These are phyloP conservation scores for Myotis davidii DNA, from an alignment of 2,113 vertebrate species.

Conservation along the genomic window DNA sequence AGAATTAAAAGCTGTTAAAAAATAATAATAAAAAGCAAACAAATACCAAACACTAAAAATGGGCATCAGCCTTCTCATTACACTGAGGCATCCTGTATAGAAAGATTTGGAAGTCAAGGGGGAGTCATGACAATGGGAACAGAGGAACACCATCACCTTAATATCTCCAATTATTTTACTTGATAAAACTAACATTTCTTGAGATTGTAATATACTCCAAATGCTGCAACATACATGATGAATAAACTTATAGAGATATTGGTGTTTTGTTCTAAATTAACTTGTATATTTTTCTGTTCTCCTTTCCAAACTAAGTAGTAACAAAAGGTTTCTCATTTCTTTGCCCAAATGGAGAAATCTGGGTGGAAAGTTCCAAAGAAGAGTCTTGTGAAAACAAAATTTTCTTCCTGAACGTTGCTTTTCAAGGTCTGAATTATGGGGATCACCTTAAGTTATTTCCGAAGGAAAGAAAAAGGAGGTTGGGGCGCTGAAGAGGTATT, in stretches of 20 bases:
- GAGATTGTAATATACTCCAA: neutral
- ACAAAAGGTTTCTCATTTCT: neutral
- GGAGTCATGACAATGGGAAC: neutral
- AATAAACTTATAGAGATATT: neutral
- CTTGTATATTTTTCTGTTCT: neutral
- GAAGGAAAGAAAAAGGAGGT: neutral
- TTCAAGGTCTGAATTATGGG: neutral
- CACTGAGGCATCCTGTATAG: neutral
- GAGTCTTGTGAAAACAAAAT: neutral
- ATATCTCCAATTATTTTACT: neutral
- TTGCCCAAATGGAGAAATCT: neutral
- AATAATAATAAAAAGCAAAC: neutral
- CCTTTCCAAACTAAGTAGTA: neutral
- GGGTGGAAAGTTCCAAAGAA: neutral
- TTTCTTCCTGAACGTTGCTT: neutral
- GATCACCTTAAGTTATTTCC: neutral
- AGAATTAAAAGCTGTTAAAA: neutral
- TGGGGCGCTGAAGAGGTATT: neutral
- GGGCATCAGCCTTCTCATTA: neutral
- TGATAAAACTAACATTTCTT: neutral
- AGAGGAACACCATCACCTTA: neutral
- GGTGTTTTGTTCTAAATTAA: conserved; percentile 42
- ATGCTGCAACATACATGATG: neutral
- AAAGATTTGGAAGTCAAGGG: neutral
- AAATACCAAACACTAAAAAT: neutral